Base-by-base conservation (phyloP, 1,140 invertebrate genomes). In the Carcinoscorpius rotundicauda region DNA sequence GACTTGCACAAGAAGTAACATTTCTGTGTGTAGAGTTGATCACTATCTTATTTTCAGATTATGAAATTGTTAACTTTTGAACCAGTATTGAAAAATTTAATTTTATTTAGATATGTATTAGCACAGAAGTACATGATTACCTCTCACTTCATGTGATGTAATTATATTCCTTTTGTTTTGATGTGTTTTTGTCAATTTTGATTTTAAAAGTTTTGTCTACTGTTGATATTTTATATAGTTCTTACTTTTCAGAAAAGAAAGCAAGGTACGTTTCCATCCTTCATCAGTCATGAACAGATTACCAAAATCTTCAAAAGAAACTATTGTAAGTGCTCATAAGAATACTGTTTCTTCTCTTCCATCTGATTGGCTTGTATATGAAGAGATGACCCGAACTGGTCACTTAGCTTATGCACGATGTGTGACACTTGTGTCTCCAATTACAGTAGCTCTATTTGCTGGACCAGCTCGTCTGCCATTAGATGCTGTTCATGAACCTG, bases 311-410 rank as follows among this genome's bases (percentile, higher is more conserved):
- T 64, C 75, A 0, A 73, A 75, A 63, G 72, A 72, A 51, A 77
- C 72, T 59, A 75, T 75, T 48, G 70, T 73, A 6, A 73, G 77
- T 66, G 71, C 75, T 4, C 72, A 75, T 60, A 71, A 69, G 49
- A 60, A 81, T 9, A 78, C 82, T 6, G 69, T 79, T 6, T 74
- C 77, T 58, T 72, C 72, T 57, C 75, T 92, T 49, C 86, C 85
- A 0, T 83, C 85, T 6, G 87, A 91, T 72, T 95, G 90, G 88
- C 77, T 93, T 29, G 79, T 92, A 51, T 93, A 87, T 75, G 89
- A 91, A 72, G 89, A 92, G 76, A 86, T 92, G 76, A 85, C 82
- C 10, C 81, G 85, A 51, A 79, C 80, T 6, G 84, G 82, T 10
- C 77, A 79, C 60, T 80, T 84, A 55, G 85, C 84, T 69, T 83